phyloP scores from a whole-genome alignment of 1,140 invertebrate species.

The Thaumatotibia leucotreta region DNA sequence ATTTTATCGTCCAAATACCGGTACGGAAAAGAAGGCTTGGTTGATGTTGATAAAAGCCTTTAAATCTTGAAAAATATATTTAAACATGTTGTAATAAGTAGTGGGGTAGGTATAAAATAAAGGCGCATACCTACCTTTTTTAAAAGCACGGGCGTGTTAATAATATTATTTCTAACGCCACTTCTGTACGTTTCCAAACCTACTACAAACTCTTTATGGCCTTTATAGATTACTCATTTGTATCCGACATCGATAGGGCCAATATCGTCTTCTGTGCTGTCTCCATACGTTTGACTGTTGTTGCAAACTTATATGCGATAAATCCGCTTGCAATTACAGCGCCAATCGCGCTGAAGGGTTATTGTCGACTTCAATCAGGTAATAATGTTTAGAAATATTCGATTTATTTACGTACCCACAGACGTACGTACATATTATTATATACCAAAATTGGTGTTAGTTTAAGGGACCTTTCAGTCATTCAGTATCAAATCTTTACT shows the following conservation, averaged over 20 bases:
- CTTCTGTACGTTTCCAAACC: conserved; percentile 29
- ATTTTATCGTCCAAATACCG: no score
- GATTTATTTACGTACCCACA: background rate
- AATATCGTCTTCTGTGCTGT: conserved; percentile 66
- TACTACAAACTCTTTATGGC: conserved; percentile 61
- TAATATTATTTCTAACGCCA: no score
- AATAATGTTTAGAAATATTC: background rate
- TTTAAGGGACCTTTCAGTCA: no score
- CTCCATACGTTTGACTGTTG: conserved; percentile 40
- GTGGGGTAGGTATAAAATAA: no score
- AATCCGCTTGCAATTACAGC: background rate
- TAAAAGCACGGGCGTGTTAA: no score
- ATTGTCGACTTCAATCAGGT: background rate
- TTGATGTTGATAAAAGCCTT: no score
- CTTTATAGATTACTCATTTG: conserved; percentile 74
- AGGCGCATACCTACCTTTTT: no score
- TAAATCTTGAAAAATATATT: no score
- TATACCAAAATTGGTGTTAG: no score
- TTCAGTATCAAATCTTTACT: no score
- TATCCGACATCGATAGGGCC: conserved; percentile 49
- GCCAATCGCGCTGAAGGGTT: background rate
- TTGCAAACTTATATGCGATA: background rate
- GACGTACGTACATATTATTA: background rate
- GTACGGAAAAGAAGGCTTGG: no score
- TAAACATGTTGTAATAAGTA: no score